phyloP scores from a whole-genome alignment of 2,888 invertebrate genomes.

The Tetranychus truncatus region DNA sequence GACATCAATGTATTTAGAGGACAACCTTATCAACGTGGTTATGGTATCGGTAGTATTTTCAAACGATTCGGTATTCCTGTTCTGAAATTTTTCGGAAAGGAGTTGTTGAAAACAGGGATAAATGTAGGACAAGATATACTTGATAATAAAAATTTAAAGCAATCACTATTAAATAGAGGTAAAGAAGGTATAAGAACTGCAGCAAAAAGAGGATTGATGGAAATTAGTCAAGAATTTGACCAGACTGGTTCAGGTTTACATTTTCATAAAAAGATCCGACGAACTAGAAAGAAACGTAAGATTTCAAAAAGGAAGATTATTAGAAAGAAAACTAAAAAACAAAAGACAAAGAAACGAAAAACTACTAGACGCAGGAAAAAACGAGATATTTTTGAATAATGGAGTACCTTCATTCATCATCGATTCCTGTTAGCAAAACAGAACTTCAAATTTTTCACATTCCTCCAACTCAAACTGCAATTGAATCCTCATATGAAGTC shows the following conservation, averaged over 20 bases:
- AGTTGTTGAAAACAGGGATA: background rate
- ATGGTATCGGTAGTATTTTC: background rate
- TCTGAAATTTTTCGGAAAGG: background rate
- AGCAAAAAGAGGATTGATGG: background rate
- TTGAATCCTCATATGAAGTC: background rate
- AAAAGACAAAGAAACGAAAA: background rate
- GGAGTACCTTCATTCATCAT: background rate
- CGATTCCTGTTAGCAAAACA: background rate
- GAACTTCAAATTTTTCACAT: background rate
- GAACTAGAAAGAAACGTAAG: background rate
- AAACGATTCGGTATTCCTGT: background rate
- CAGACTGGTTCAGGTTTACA: background rate
- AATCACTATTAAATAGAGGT: background rate
- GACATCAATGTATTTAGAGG: background rate
- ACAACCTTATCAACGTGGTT: background rate
- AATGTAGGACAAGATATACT: background rate
- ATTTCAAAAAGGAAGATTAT: background rate
- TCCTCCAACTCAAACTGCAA: conserved; percentile 2
- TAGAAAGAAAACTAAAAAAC: background rate
- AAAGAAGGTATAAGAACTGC: conserved; percentile 3
- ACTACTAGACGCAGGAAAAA: background rate
- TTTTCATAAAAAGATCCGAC: too few species aligned
- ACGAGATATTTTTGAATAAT: background rate
- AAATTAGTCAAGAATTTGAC: background rate
- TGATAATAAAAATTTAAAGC: background rate